Percentiles rank a stretch among this genome's conserved stretches.
Evolutionary conservation across 2,888 invertebrate genomes (phyloP).

Genomic region (Euclidia mi): DNA sequence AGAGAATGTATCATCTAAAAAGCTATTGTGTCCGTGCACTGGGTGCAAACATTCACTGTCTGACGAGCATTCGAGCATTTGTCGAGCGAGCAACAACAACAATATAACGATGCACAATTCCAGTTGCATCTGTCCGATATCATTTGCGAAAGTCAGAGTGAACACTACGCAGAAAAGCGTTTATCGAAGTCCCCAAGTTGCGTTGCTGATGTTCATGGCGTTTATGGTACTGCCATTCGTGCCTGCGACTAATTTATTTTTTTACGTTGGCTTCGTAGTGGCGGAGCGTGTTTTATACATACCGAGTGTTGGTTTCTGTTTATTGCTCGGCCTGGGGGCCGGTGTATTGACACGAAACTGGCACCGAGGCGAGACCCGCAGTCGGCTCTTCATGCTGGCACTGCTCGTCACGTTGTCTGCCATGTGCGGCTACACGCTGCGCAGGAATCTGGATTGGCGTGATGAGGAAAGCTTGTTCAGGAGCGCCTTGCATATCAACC

Average conservation of each 20-base stretch:
- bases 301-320: constrained; percentile 98
- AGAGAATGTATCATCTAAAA: constrained; percentile 79
- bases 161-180: constrained; percentile 70
- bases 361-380: constrained; percentile 81
- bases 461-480: constrained; percentile 98
- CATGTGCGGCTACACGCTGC: constrained; percentile 94
- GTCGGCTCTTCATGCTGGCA: constrained; percentile 81
- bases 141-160: constrained; percentile 71
- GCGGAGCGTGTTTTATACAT: constrained; percentile 99
- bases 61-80: constrained; percentile 92
- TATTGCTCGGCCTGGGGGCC: constrained; percentile 94
- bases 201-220: constrained; percentile 91
- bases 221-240: constrained; percentile 97
- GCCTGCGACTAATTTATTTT: constrained; percentile 98
- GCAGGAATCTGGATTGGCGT: constrained; percentile 97
- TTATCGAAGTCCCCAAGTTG: constrained; percentile 81
- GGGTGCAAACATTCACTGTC: constrained; percentile 92
- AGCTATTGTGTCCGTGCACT: constrained; percentile 89
- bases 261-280: constrained; percentile 99
- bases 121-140: constrained; percentile 81
- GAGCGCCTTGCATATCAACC: constrained; percentile 97
- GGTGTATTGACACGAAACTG: constrained; percentile 83
- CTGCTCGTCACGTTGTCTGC: constrained; percentile 91
- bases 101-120: constrained; percentile 90
- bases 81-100: constrained; percentile 93